Base-by-base conservation (phyloP, 2,888 invertebrate genomes). In the Augiades crinisus region DNA sequence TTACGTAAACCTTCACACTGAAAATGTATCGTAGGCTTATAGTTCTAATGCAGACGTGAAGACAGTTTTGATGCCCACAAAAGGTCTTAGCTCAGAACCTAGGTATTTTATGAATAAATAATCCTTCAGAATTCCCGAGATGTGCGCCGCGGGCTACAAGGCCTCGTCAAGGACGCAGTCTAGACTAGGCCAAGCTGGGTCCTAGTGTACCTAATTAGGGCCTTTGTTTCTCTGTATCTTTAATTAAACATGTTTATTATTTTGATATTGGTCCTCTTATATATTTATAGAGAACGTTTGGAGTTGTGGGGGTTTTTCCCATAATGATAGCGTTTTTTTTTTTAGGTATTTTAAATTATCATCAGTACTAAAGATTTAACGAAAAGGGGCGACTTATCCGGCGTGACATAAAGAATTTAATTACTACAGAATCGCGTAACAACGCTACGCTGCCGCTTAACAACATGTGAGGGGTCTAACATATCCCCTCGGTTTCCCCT, bases 91-190 rank as follows among this genome's bases (percentile, higher is more conserved):
- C 37, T 47, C 14, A 5, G 49, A 44, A 34, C 12, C 40, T 31
- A 30, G 30, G 47, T 53, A 41, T 47, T 58, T 58, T 47, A 41
- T 60, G 59, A 60, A 62, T 62, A 62, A 59, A 58, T 60, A 58
- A 62, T 44, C 51, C 43, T 33, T 34, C 47, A 36, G 54, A 37
- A 53, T 47, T 52, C 47, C 55, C 51, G 55, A 49, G 37, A 46
- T 40, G 38, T 34, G 36, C 41, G 58, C 62, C 53, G 49, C 50
- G 58, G 59, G 62, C 54, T 60, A 58, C 74, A 68, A 68, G 72
- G 69, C 41, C 58, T 53, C 30, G 40, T 34, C 69, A 72, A 73
- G 68, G 68, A 46, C 67, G 46, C n/a, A 30, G 74, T 75, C 77
- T 75, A 76, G 75, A 75, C 74, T 61, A 40, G 14, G 17, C 16